These are phyloP conservation scores for Chloroceryle inda DNA, from an alignment of 2,797 vertebrate genomes.

Conservation along the genomic window DNA sequence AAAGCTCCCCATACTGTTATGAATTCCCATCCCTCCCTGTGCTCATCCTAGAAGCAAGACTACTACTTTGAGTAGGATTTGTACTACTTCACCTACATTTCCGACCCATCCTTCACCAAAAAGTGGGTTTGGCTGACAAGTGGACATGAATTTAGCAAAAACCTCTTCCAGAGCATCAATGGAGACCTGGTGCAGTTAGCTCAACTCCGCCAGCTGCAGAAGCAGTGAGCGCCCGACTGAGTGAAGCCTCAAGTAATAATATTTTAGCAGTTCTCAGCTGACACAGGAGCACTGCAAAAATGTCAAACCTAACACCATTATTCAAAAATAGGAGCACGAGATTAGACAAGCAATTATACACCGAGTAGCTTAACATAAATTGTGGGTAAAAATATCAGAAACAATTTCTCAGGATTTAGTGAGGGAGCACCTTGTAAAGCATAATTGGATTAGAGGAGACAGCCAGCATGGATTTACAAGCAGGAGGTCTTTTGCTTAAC, in stretches of 20 bases:
- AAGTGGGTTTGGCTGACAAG: not conserved
- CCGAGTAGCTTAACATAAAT: constrained; percentile 75
- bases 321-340: constrained; percentile 45
- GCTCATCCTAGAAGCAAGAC: not conserved
- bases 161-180: rapidly evolving
- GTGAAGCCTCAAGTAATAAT: constrained; percentile 9
- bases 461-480: constrained; percentile 71
- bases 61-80: not conserved
- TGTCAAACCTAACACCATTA: constrained; percentile 53
- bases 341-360: constrained; percentile 78
- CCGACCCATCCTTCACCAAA: not conserved
- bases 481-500: constrained; percentile 71
- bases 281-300: constrained; percentile 40
- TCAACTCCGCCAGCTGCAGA: not conserved
- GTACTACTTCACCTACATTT: not conserved
- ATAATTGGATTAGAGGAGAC: constrained; percentile 79
- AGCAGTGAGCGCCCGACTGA: not conserved
- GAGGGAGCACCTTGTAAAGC: constrained; percentile 75
- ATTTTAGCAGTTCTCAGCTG: constrained; percentile 55
- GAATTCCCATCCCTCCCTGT: not conserved
- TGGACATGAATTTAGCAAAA: not conserved
- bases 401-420: constrained; percentile 75
- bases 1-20: not conserved
- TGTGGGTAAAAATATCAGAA: constrained; percentile 75
- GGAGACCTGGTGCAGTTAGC: not conserved